Base-by-base conservation (phyloP, 2,888 invertebrate species). In the Tenthredo distinguenda region DNA sequence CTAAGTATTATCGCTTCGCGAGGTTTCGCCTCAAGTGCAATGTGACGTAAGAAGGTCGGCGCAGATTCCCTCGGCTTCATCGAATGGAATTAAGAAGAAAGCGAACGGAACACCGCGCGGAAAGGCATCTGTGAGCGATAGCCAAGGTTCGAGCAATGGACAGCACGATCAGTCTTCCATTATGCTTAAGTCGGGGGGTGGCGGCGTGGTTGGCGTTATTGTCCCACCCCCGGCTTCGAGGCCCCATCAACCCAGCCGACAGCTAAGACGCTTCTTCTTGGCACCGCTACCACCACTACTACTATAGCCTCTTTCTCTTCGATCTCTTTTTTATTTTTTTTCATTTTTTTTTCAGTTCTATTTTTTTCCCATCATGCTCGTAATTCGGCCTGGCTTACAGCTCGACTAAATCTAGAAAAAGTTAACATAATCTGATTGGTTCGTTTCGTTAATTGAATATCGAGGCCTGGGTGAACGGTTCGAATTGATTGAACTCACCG, bases 111-210 rank as follows among this genome's bases (percentile, higher is more conserved):
- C 58, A 74, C 65, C 82, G 85, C 81, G 86, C 87, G 85, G 87
- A 86, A 86, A 85, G 87, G 87, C 85, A 86, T 87, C 86, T 86
- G 87, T 89, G 89, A 88, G 87, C 86, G 87, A 87, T 87, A 87
- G 87, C 84, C 55, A 85, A 85, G 84, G 71, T 87, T 86, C 87
- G 86, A 87, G 87, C 85, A 85, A 84, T 85, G 85, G 87, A 87
- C 87, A 87, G 87, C 82, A 81, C 87, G 87, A 88, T 90, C 89
- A 87, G 87, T 89, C 89, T 88, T 88, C 90, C 87, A 90, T 90
- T 90, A 89, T 90, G 85, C 86, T 87, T 86, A 85, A 86, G 85
- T 86, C 86, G 88, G 88, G 81, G 81, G 83, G 71, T 47, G 68
- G 31, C 68, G 34, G 83, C 47, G 83, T 12, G 55, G 68, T 81